These are phyloP conservation scores for Portunus trituberculatus DNA, from an alignment of 1,140 invertebrate species.

Conservation along the genomic window DNA sequence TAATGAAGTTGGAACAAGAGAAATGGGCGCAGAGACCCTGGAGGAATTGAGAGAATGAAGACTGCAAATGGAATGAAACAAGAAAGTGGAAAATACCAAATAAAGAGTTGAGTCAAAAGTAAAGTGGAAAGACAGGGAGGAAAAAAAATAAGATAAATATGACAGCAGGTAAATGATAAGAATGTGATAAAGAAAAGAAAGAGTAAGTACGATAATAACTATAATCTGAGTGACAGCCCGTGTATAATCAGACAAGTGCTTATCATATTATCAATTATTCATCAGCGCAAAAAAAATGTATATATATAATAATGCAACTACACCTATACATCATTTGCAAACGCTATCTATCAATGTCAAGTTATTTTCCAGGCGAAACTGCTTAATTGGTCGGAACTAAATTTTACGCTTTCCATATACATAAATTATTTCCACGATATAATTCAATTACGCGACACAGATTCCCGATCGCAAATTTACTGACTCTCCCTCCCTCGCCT, in stretches of 20 bases:
- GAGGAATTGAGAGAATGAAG: background rate
- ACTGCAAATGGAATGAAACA: background rate
- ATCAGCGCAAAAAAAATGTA: no score
- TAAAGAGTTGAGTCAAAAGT: no score
- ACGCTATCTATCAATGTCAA: slow-evolving; percentile 14
- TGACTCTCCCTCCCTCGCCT: background rate
- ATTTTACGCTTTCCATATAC: slow-evolving; percentile 23
- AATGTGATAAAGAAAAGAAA: no score
- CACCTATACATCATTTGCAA: background rate
- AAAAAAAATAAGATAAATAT: no score
- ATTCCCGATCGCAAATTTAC: slow-evolving; percentile 12
- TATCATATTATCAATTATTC: no score
- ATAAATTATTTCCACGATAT: slow-evolving; percentile 4
- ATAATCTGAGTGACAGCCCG: no score
- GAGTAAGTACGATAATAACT: no score
- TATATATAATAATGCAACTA: no score
- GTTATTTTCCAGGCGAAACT: background rate
- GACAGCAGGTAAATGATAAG: no score
- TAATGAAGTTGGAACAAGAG: background rate
- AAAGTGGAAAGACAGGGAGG: no score
- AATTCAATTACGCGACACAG: slow-evolving; percentile 13
- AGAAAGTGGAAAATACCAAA: background rate
- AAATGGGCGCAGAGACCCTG: background rate
- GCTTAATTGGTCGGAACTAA: background rate
- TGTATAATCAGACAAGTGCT: no score